Conservation (phyloP, 2,888 invertebrate species). For the Tanytarsus gracilentus region DNA sequence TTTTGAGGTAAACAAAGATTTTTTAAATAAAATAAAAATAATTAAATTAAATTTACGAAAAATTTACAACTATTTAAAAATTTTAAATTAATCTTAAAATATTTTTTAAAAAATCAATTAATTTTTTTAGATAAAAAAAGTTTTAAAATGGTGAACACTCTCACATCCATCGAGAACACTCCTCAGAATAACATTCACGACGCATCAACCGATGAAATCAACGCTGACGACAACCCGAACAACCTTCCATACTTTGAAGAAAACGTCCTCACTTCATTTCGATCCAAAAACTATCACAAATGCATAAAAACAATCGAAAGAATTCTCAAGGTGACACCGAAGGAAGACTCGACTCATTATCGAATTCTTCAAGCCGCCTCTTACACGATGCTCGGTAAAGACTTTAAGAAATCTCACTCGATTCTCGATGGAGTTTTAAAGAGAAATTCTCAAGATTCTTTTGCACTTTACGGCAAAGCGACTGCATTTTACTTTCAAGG, state of each 20-base stretch:
- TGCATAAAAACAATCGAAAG: constrained; percentile 4
- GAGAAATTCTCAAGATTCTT: neutral
- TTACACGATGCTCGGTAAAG: neutral
- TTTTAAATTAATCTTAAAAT: too few species aligned
- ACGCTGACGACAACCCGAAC: neutral
- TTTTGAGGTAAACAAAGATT: too few species aligned
- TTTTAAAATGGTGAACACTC: too few species aligned
- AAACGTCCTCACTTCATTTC: neutral
- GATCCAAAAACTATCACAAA: neutral
- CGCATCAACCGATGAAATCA: neutral
- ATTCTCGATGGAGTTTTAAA: constrained; percentile 7
- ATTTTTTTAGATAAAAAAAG: too few species aligned
- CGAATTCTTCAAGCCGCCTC: constrained; percentile 7
- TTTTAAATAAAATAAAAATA: too few species aligned
- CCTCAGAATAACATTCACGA: neutral
- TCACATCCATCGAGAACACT: neutral
- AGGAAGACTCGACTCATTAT: constrained; percentile 6
- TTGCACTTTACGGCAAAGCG: constrained; percentile 9
- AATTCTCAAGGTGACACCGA: neutral
- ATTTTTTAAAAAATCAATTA: too few species aligned
- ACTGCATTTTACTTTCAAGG: constrained; percentile 1
- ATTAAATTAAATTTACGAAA: too few species aligned
- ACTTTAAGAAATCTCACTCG: neutral
- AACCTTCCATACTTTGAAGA: constrained; percentile 4
- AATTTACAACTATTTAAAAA: too few species aligned